Percentiles rank a stretch among this genome's conserved stretches.
phyloP scores from a whole-genome alignment of 2,888 invertebrate species.

The Sialis fuliginosa region DNA sequence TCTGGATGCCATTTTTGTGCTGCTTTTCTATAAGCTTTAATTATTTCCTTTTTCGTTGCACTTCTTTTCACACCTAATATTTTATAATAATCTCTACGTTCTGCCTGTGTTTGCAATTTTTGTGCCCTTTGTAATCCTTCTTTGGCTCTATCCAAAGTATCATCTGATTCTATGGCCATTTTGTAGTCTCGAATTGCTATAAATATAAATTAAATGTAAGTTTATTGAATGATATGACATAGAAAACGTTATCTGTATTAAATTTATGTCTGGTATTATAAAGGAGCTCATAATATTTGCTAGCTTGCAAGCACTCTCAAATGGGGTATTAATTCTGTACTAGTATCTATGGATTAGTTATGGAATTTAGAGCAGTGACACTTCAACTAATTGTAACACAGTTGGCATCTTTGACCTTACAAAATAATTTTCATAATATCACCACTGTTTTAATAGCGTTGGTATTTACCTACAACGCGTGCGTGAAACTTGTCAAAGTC shows the following conservation, averaged over 20 bases:
- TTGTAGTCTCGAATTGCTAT: constrained; percentile 74
- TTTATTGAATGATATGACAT: background rate
- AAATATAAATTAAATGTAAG: constrained; percentile 11
- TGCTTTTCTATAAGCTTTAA: constrained; percentile 89
- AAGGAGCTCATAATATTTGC: too few relatives aligned
- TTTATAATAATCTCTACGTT: constrained; percentile 93
- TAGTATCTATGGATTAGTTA: too few relatives aligned
- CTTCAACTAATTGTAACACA: too few relatives aligned
- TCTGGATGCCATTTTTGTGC: constrained; percentile 99
- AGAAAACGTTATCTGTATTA: background rate
- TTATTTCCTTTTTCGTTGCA: constrained; percentile 83
- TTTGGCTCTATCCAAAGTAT: constrained; percentile 60
- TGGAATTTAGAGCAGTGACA: too few relatives aligned
- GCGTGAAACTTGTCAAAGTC: too few relatives aligned
- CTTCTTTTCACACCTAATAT: constrained; percentile 80
- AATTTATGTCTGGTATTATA: too few relatives aligned
- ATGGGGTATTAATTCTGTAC: too few relatives aligned
- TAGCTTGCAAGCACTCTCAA: too few relatives aligned
- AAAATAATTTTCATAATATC: too few relatives aligned
- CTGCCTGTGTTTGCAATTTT: constrained; percentile 80
- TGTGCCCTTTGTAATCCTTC: constrained; percentile 80
- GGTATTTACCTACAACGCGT: too few relatives aligned
- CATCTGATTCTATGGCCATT: constrained; percentile 69
- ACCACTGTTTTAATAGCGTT: too few relatives aligned
- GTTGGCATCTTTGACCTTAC: too few relatives aligned